These are phyloP conservation scores for Drosophila nikananu DNA, from an alignment of 1,140 invertebrate species.

Conservation along the genomic window DNA sequence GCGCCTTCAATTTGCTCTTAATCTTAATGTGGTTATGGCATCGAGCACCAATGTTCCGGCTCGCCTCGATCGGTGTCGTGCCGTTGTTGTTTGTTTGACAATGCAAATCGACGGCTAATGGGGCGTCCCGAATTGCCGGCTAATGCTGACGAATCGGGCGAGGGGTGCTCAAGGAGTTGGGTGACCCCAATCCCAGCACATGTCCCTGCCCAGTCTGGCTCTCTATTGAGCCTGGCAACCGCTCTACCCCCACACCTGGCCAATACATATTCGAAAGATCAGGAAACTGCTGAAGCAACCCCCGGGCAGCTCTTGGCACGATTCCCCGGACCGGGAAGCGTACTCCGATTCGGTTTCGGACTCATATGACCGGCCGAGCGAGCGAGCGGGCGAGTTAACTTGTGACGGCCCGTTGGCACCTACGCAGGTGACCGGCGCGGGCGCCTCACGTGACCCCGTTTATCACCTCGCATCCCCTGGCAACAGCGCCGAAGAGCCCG, in stretches of 20 bases:
- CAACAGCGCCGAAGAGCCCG: conserved; percentile 28
- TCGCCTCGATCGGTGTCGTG: conserved; percentile 22
- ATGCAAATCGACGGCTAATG: conserved; percentile 40
- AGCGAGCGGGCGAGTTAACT: conserved; percentile 23
- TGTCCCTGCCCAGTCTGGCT: too few relatives aligned
- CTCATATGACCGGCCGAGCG: conserved; percentile 62
- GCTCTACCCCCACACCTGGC: neutral
- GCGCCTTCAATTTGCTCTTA: conserved; percentile 44
- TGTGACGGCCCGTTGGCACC: conserved; percentile 72
- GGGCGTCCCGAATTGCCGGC: conserved; percentile 38
- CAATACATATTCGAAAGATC: too few relatives aligned
- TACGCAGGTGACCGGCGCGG: conserved; percentile 54
- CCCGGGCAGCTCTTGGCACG: conserved; percentile 29
- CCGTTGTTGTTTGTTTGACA: conserved; percentile 31
- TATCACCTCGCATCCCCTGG: conserved; percentile 31
- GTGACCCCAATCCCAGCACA: neutral
- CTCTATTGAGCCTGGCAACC: too few relatives aligned
- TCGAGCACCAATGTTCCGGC: conserved; percentile 13
- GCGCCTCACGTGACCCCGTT: conserved; percentile 41
- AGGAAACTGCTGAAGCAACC: conserved; percentile 6
- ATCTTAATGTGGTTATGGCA: conserved; percentile 39
- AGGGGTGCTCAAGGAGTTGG: conserved; percentile 6
- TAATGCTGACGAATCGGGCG: conserved; percentile 23
- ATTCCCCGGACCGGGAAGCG: conserved; percentile 12
- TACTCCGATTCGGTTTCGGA: neutral